Evolutionary conservation across 2,113 vertebrate species (phyloP).

Genomic region (Halcyon senegalensis): DNA sequence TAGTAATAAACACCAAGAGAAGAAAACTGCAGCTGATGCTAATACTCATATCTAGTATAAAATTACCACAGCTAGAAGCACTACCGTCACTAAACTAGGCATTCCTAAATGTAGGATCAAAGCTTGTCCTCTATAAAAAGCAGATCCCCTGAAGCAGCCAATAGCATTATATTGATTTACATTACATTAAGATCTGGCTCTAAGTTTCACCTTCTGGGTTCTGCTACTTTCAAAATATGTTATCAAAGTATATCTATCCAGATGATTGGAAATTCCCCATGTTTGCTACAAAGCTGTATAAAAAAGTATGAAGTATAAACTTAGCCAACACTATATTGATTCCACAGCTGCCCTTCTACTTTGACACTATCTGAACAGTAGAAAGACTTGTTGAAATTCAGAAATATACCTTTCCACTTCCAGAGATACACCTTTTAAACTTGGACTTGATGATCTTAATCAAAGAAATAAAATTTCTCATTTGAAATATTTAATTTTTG

Average conservation of each 20-base stretch:
- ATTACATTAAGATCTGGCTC: neutral
- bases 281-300: neutral
- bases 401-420: neutral
- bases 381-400: neutral
- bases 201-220: neutral
- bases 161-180: neutral
- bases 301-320: neutral
- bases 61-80: neutral
- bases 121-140: neutral
- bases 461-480: neutral
- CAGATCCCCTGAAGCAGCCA: neutral
- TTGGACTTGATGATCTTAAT: neutral
- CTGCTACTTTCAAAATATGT: neutral
- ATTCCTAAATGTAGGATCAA: neutral
- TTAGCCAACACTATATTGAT: neutral
- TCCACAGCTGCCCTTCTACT: neutral
- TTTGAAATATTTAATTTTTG: neutral
- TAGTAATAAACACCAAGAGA: neutral
- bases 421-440: no score
- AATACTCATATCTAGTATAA: neutral
- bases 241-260: neutral
- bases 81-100: neutral
- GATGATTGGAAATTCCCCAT: neutral
- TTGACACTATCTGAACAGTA: neutral
- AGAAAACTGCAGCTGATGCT: neutral